Conservation (phyloP, 2,113 vertebrate genomes). For the Proterorhinus semilunaris region DNA sequence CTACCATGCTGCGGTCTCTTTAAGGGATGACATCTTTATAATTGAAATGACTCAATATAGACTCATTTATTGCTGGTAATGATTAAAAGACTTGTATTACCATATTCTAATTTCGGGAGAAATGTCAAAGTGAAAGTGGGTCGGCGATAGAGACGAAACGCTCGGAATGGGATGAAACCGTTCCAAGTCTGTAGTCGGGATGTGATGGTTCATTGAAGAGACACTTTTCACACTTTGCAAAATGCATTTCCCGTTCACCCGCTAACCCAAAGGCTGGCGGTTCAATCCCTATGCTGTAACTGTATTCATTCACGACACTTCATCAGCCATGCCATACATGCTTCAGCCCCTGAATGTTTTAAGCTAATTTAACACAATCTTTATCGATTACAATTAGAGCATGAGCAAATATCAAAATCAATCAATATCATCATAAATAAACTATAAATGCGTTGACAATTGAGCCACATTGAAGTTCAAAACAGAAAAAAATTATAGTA, state of each 20-base stretch:
- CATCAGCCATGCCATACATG: too few species aligned
- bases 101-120: not conserved
- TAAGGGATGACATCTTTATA: too few species aligned
- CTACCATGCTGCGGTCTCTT: too few species aligned
- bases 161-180: not conserved
- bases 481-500: too few species aligned
- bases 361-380: too few species aligned
- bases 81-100: not conserved
- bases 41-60: constrained; percentile 1
- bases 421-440: too few species aligned
- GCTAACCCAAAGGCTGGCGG: not conserved
- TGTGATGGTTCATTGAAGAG: not conserved
- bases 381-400: too few species aligned
- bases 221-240: not conserved
- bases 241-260: not conserved
- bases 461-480: too few species aligned
- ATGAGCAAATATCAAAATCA: too few species aligned
- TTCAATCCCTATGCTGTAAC: not conserved
- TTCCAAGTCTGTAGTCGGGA: not conserved
- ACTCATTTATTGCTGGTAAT: not conserved
- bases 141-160: not conserved
- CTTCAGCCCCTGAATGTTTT: too few species aligned
- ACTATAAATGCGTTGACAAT: too few species aligned
- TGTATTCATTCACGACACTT: too few species aligned
- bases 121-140: not conserved